Evolutionary conservation across 2,888 invertebrate genomes (phyloP), one percentile per base, ranked within the genome.

Genomic region (Chalcis sispes): DNA sequence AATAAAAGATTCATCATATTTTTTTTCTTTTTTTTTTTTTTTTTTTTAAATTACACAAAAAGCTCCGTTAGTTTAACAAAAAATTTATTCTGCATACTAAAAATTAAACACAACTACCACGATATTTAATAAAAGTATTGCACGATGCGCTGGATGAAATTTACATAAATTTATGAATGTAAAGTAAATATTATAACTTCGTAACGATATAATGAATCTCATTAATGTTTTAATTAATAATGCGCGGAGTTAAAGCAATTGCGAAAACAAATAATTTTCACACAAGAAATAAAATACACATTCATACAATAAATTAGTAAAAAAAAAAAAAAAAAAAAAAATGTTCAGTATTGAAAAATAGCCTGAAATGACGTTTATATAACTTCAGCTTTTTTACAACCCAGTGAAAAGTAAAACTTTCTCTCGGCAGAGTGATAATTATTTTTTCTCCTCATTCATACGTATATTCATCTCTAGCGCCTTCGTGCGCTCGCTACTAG

Each of bases 181-280:
- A 23, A 58, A 69, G 23, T 18, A 59, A 59, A 10, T 50, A 50
- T 50, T 10, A 61, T 48, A 50, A 70, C 50, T 48, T 36, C 0
- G n/a, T 18, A 59, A n/a, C 23, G 2, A 46, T 48, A 25, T 42
- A 40, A 2, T 25, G 23, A 69, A 40, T 2, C 50, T 70, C 70
- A 70, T 70, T 70, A 70, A 61, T 50, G 62, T 25, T 48, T 46
- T 64, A 72, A 70, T 70, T 70, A 70, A 70, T 23, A 36, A 36
- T 59, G 56, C 10, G n/a, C n/a, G n/a, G n/a, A 48, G 29, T n/a
- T 13, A 1, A 32, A n/a, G 32, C 54, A 52, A 54, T 40, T 8
- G 32, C 23, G 42, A 54, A 54, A 32, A 52, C 56, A 72, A 56
- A 64, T 40, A 70, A 2, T 13, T 2, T 42, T 66, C 3, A 50